Evolutionary conservation across 1,140 invertebrate genomes (phyloP).

Genomic region (Pygmarrhopalites habei): DNA sequence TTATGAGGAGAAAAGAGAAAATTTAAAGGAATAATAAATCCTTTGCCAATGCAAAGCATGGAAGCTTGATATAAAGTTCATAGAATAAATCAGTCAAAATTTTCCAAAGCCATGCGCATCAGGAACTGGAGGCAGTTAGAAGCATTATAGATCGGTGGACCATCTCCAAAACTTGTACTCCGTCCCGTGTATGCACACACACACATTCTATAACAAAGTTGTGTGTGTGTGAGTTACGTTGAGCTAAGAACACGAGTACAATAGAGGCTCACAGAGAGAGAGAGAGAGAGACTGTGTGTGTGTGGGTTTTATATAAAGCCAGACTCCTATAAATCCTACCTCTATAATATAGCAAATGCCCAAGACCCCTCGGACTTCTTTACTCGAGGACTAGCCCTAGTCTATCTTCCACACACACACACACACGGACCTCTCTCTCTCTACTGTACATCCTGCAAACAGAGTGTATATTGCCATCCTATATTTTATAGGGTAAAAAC

Average conservation of each 20-base stretch:
- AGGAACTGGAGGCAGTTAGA: slow-evolving; percentile 12
- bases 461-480: too few relatives aligned
- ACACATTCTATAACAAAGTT: too few relatives aligned
- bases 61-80: slow-evolving; percentile 25
- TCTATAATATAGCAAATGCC: background rate
- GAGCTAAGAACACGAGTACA: too few relatives aligned
- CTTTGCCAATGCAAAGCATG: slow-evolving; percentile 8
- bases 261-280: too few relatives aligned
- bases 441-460: background rate
- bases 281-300: too few relatives aligned
- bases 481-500: background rate
- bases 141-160: slow-evolving; percentile 37
- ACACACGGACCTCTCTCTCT: slow-evolving; percentile 2
- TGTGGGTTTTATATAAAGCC: too few relatives aligned
- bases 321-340: background rate
- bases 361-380: background rate
- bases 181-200: too few relatives aligned
- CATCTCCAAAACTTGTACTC: slow-evolving; percentile 27
- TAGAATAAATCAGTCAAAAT: slow-evolving; percentile 35
- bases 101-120: slow-evolving; percentile 29
- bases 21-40: background rate
- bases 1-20: background rate
- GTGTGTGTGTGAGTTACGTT: too few relatives aligned
- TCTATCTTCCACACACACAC: slow-evolving; percentile 11
- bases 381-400: background rate